Conservation (phyloP, 1,140 invertebrate species). For the Aphelenchoides fujianensis region DNA sequence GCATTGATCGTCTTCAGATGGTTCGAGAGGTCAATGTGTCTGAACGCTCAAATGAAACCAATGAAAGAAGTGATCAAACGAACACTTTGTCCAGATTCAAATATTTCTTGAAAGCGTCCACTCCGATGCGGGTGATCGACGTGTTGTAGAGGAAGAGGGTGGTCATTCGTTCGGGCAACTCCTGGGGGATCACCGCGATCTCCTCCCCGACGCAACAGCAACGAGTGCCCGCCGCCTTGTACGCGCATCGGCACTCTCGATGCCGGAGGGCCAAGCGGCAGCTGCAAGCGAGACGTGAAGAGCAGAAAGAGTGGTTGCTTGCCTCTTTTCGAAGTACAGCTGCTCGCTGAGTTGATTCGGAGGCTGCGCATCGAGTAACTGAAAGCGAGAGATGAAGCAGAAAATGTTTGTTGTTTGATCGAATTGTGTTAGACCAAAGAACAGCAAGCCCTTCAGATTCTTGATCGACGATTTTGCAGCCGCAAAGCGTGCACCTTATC, state of each 20-base stretch:
- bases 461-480: too few species aligned
- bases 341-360: neutral
- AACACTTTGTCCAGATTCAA: slow-evolving; percentile 32
- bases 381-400: neutral
- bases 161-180: neutral
- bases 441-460: too few species aligned
- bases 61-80: slow-evolving; percentile 26
- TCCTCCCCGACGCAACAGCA: slow-evolving; percentile 11
- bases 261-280: neutral
- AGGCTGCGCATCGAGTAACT: neutral
- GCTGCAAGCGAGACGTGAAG: too few species aligned
- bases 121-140: slow-evolving; percentile 17
- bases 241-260: neutral
- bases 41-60: too few species aligned
- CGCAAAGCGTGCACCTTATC: too few species aligned
- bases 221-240: neutral
- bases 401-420: too few species aligned
- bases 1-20: slow-evolving; percentile 33
- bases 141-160: slow-evolving; percentile 31
- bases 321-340: neutral
- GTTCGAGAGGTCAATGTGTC: slow-evolving; percentile 30
- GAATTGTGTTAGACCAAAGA: too few species aligned
- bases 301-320: too few species aligned
- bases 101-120: slow-evolving; percentile 34
- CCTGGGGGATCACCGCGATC: neutral